A percentile compares a stretch with the other conserved stretches of the same genome.
These are phyloP conservation scores for Agrilus mali DNA, from an alignment of 2,888 invertebrate genomes.

Conservation along the genomic window DNA sequence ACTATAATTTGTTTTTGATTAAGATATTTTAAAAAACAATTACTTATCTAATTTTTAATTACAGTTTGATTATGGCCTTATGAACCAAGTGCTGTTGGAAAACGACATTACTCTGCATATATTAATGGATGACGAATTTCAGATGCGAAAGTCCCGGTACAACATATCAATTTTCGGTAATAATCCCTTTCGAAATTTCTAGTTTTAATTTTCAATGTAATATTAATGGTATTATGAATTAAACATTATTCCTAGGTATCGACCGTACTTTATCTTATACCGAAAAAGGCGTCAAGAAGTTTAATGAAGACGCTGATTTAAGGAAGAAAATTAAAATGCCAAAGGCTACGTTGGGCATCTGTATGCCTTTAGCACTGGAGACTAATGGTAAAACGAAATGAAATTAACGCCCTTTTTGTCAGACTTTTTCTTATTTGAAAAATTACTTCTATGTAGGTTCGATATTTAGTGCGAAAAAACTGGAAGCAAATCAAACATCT, in stretches of 20 bases:
- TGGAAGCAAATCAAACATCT: slow-evolving; percentile 43
- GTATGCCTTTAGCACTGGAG: slow-evolving; percentile 70
- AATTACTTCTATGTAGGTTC: slow-evolving; percentile 32
- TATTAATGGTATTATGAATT: background rate
- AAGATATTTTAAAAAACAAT: no score
- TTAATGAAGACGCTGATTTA: slow-evolving; percentile 60
- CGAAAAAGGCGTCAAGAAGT: slow-evolving; percentile 55
- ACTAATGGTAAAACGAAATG: slow-evolving; percentile 53
- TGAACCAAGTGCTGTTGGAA: slow-evolving; percentile 70
- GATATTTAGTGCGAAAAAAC: slow-evolving; percentile 48
- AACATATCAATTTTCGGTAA: slow-evolving; percentile 65
- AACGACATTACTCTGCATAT: slow-evolving; percentile 72
- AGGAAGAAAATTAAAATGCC: slow-evolving; percentile 62
- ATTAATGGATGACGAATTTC: slow-evolving; percentile 70
- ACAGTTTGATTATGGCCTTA: slow-evolving; percentile 69
- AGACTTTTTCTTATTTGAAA: no score
- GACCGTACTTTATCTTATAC: slow-evolving; percentile 68
- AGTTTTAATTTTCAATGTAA: background rate
- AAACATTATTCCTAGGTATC: slow-evolving; percentile 41
- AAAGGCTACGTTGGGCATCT: slow-evolving; percentile 63
- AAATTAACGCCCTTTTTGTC: background rate
- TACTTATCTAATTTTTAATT: slow-evolving; percentile 19
- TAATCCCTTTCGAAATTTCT: slow-evolving; percentile 17
- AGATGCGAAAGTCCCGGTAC: slow-evolving; percentile 56
- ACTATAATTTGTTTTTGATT: no score